Conservation (phyloP, 2,113 vertebrate genomes). For the Lepidothrix coronata region DNA sequence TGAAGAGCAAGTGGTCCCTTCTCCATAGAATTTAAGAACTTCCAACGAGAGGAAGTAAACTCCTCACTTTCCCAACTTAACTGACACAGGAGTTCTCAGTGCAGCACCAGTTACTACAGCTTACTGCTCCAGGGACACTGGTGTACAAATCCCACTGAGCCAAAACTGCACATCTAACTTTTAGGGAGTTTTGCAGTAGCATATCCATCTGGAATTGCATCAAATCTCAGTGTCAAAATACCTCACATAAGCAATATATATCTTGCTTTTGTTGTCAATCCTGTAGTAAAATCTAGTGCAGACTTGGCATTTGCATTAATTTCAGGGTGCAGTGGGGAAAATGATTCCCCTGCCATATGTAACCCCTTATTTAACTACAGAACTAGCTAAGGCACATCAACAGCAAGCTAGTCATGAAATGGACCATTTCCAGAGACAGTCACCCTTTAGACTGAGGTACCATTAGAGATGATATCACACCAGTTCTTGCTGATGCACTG, state of each 20-base stretch:
- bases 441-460: neutral
- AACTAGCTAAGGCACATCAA: neutral
- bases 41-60: neutral
- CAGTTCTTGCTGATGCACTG: neutral
- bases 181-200: neutral
- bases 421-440: neutral
- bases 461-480: neutral
- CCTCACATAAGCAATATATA: fast-evolving
- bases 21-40: neutral
- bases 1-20: neutral
- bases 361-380: neutral
- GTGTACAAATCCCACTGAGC: fast-evolving
- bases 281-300: neutral
- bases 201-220: neutral
- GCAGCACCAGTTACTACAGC: neutral
- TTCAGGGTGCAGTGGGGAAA: neutral
- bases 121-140: neutral
- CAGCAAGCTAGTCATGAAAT: neutral
- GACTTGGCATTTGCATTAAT: neutral
- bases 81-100: neutral
- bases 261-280: neutral
- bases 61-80: neutral
- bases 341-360: neutral
- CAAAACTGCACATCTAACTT: neutral
- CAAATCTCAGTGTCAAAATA: neutral